These are phyloP conservation scores for Patagioenas fasciata DNA, from an alignment of 2,113 vertebrate species.

Conservation along the genomic window DNA sequence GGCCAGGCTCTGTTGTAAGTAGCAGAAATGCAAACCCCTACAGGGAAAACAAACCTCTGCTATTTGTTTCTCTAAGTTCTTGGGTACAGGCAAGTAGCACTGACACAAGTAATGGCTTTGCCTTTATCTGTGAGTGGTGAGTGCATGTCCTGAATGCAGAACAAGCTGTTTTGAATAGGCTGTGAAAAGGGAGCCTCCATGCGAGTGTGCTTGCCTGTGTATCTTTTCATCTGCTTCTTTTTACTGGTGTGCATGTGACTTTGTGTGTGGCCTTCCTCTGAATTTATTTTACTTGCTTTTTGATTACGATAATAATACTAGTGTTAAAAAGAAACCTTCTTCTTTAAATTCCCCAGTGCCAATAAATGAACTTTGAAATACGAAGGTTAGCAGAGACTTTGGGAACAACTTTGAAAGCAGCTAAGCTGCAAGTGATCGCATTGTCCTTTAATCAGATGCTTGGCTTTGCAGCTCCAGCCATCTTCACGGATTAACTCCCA, in stretches of 20 bases:
- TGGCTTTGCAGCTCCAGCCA: constrained; percentile 43
- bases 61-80: not conserved
- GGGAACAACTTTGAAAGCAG: constrained; percentile 45
- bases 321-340: not conserved
- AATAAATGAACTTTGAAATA: constrained; percentile 36
- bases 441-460: constrained; percentile 57
- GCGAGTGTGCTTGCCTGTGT: not conserved
- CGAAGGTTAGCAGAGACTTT: constrained; percentile 60
- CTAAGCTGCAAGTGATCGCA: constrained; percentile 18
- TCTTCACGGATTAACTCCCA: constrained; percentile 57
- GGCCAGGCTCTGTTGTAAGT: not conserved
- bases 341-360: constrained; percentile 43
- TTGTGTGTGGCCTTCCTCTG: not conserved
- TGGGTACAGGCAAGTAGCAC: not conserved
- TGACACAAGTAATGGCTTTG: not conserved
- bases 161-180: not conserved
- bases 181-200: not conserved
- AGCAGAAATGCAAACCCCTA: not conserved
- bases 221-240: not conserved
- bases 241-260: accelerated
- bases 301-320: not conserved
- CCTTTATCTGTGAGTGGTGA: not conserved
- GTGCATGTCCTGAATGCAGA: not conserved
- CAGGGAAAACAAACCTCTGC: not conserved
- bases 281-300: not conserved